Percentiles rank a stretch among this genome's conserved stretches.
Conservation (phyloP, 2,888 invertebrate species). For the Drosophila siamana region DNA sequence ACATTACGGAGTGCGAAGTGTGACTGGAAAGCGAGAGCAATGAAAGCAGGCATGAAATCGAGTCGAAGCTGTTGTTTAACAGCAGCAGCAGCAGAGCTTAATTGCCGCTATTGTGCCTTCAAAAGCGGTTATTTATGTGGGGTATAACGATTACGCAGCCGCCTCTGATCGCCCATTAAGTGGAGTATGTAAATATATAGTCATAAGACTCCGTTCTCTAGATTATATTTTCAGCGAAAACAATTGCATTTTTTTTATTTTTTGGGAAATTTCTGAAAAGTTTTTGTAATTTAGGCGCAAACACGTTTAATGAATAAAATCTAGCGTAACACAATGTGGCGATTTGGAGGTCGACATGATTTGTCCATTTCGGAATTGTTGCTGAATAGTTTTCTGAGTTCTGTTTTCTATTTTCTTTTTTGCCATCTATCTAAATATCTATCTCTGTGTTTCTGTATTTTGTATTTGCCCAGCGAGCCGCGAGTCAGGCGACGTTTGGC, state of each 20-base stretch:
- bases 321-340: slow-evolving; percentile 10
- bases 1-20: not conserved
- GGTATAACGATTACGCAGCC: not conserved
- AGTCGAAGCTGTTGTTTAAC: not conserved
- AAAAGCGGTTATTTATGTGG: not conserved
- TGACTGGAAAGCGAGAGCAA: not conserved
- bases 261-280: too few relatives aligned
- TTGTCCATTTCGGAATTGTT: slow-evolving; percentile 41
- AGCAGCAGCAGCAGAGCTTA: too few relatives aligned
- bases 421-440: not conserved
- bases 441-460: too few relatives aligned
- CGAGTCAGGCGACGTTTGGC: slow-evolving; percentile 26
- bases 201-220: too few relatives aligned
- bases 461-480: slow-evolving; percentile 43
- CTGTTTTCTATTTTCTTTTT: not conserved
- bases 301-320: slow-evolving; percentile 43
- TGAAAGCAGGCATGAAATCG: slow-evolving; percentile 10
- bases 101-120: not conserved
- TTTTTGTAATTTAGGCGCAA: slow-evolving; percentile 14
- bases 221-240: too few relatives aligned
- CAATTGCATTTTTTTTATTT: not conserved
- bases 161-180: not conserved
- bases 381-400: slow-evolving; percentile 6
- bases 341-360: slow-evolving; percentile 38
- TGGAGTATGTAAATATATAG: not conserved